Evolutionary conservation across 2,113 vertebrate species (phyloP), one percentile per base, ranked within the genome.

Genomic region (Maccullochella peelii): DNA sequence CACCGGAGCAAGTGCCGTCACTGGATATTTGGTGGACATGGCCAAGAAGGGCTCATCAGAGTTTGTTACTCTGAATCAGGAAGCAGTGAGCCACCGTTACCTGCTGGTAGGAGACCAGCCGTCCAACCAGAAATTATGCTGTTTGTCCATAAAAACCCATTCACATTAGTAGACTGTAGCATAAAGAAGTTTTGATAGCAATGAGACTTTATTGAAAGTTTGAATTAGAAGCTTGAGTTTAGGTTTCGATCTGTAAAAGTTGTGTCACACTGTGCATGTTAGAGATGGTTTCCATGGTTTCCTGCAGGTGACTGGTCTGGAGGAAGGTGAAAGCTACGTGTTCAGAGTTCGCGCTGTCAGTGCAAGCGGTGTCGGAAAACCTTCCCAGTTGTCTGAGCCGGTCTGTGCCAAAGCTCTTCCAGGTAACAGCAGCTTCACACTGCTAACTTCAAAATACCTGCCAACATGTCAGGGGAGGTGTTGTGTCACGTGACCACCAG

Each of bases 21-120:
- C 95, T 5, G 98, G 98, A 0, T 99, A 99, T 87, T 92, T 97
- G 5, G 96, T 99, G 88, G 97, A 99, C 79, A 97, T 96, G 86
- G 96, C 95, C 76, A 97, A 99, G 84, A 95, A 96, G 69, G 96
- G 95, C 27, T 79, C 94, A 0, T 93, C 94, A 16, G 96, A 98
- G 30, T 99, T 98, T 94, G 86, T 90, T 2, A 94, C 95, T 1
- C 95, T 96, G 77, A 97, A 94, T 5, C 92, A 97, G 69, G 94
- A 95, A 0, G 78, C 96, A 14, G 95, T 95, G 42, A 80, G 83
- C 8, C 95, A 94, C 9, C 95, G 95, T 5, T 98, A 97, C 85
- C 88, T 97, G 84, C 97, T 97, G 97, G 98, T 99, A 92, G 25
- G 77, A 86, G n/a, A 18, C 23, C 8, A 5, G 7, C 58, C 3